Percentiles rank a stretch among this genome's conserved stretches.
These are phyloP conservation scores for Drosophila sturtevanti DNA, from an alignment of 1,140 invertebrate genomes.

Conservation along the genomic window DNA sequence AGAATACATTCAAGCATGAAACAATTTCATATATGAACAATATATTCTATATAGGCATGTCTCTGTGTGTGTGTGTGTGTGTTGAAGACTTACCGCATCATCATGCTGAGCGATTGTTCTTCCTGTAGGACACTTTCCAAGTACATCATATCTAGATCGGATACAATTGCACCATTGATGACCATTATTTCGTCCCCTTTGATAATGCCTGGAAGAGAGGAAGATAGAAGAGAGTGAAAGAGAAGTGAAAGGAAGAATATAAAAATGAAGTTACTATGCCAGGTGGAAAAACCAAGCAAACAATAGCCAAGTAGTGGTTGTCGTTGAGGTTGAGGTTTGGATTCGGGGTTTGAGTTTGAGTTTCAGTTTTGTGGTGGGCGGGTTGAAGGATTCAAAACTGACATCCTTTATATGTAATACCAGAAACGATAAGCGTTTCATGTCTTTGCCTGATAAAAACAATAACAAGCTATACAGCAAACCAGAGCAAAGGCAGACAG, in stretches of 20 bases:
- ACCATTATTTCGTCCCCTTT: slow-evolving; percentile 99
- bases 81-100: slow-evolving; percentile 89
- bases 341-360: not conserved
- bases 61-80: slow-evolving; percentile 3
- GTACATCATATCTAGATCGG: slow-evolving; percentile 99
- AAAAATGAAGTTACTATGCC: not conserved
- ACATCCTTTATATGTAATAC: slow-evolving; percentile 53
- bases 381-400: slow-evolving; percentile 24
- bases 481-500: no score
- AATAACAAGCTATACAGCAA: slow-evolving; percentile 53
- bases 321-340: not conserved
- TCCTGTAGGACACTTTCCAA: slow-evolving; percentile 97
- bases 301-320: not conserved
- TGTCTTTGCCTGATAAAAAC: slow-evolving; percentile 64
- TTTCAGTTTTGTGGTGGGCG: slow-evolving; percentile 4
- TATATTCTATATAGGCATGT: slow-evolving; percentile 14
- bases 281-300: slow-evolving; percentile 6
- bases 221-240: slow-evolving; percentile 42
- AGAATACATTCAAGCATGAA: slow-evolving; percentile 4
- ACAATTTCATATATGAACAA: slow-evolving; percentile 30
- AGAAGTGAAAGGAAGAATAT: slow-evolving; percentile 10
- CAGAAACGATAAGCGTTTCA: slow-evolving; percentile 56
- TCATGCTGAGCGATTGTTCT: slow-evolving; percentile 97
- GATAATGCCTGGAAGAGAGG: slow-evolving; percentile 91
- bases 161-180: slow-evolving; percentile 98